Evolutionary conservation across 1,140 invertebrate genomes (phyloP), one percentile per base, ranked within the genome.

Genomic region (Drosophila ogumai): DNA sequence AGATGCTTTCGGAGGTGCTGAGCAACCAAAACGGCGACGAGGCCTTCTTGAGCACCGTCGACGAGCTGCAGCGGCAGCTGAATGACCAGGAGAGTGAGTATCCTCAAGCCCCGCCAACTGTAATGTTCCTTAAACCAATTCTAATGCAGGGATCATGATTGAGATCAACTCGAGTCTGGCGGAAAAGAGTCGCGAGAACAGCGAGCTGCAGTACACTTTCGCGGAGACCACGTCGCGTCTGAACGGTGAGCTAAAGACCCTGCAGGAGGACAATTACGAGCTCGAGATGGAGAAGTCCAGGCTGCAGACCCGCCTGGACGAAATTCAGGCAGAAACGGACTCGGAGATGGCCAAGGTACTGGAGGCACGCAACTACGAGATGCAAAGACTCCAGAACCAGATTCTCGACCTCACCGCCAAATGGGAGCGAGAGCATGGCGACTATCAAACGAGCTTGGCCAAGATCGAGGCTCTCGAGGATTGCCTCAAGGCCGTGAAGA

Each of bases 1-100:
- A 93, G 86, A 95, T 95, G 93, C 84, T 96, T 15, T 93, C 94
- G 3, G 95, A 96, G 86, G 93, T 95, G 67, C 92, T 96, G 31
- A 94, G 92, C 56, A 93, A 94, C 19, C 92, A 93, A 46, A 94
- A 93, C 65, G 94, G 94, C 17, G 94, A 95, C 91, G 95, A 95
- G 79, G 94, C 94, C 3, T 86, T 95, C 15, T 93, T 94, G 58
- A 93, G 94, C 68, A 95, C 94, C 17, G 93, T 95, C 1, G 95
- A 95, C 75, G 94, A 95, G 80, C 91, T 95, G 69, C 95, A 95
- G 81, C 92, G 92, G 54, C 94, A 95, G 81, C 76, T 95, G 9
- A 93, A 95, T 55, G 94, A 94, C 75, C 95, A 95, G 71, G 94
- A 95, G 90, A 82, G 93, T 92, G 56, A 67, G 93, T 93, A 12